Evolutionary conservation across 2,888 invertebrate species (phyloP).

Genomic region (Leptinotarsa juncta): DNA sequence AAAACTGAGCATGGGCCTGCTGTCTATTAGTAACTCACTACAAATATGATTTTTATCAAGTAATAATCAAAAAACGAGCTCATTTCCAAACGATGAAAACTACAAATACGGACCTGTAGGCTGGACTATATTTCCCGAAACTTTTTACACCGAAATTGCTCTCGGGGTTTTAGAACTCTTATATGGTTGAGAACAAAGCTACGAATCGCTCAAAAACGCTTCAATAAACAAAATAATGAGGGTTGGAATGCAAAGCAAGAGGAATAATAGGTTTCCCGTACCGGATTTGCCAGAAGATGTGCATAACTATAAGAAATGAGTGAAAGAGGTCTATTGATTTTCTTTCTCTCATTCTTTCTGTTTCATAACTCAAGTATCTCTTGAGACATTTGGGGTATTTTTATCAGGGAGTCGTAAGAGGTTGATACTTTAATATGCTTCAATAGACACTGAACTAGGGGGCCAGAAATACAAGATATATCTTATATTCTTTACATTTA

Average conservation of each 20-base stretch:
- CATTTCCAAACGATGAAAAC: background rate
- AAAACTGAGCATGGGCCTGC: no score
- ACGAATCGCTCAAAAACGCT: conserved; percentile 30
- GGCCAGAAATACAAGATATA: background rate
- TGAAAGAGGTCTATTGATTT: conserved; percentile 32
- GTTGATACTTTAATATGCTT: conserved; percentile 7
- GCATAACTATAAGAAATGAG: conserved; percentile 33
- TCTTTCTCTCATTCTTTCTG: conserved; percentile 27
- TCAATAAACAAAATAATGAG: conserved; percentile 46
- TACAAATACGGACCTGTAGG: background rate
- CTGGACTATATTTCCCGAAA: conserved; percentile 12
- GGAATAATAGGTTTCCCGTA: conserved; percentile 35
- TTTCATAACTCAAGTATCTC: conserved; percentile 25
- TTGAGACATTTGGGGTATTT: conserved; percentile 17
- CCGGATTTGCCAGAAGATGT: conserved; percentile 39
- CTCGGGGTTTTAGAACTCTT: conserved; percentile 25
- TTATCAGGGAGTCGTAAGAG: background rate
- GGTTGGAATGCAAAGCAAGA: conserved; percentile 28
- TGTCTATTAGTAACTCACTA: no score
- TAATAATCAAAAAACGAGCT: background rate
- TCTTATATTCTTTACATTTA: no score
- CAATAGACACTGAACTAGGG: background rate
- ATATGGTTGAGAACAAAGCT: conserved; percentile 35
- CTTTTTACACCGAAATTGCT: conserved; percentile 20
- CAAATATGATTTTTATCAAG: background rate